A percentile compares a stretch with the other conserved stretches of the same genome.
Conservation (phyloP, 1,140 invertebrate genomes). For the Drosophila eugracilis region DNA sequence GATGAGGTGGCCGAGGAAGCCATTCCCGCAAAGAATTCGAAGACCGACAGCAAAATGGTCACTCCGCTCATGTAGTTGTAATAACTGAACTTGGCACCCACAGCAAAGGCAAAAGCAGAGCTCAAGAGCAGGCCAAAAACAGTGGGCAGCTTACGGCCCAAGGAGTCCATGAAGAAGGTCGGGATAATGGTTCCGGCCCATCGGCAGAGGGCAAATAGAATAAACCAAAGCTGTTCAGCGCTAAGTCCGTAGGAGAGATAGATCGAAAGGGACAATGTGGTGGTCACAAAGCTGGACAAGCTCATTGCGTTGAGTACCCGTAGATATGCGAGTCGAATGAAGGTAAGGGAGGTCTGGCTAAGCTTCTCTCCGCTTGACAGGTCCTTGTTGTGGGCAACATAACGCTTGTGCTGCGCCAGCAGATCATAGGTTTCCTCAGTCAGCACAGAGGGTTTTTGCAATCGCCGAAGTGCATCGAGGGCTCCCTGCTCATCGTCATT, state of each 20-base stretch:
- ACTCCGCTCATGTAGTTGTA: not conserved
- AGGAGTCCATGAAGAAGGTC: slow-evolving; percentile 25
- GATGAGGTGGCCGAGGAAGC: slow-evolving; percentile 45
- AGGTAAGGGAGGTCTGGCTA: slow-evolving; percentile 42
- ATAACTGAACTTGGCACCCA: slow-evolving; percentile 18
- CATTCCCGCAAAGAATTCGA: slow-evolving; percentile 48
- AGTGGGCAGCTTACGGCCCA: slow-evolving; percentile 51
- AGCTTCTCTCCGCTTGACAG: slow-evolving; percentile 27
- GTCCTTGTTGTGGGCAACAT: slow-evolving; percentile 55
- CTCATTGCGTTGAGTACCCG: slow-evolving; percentile 58
- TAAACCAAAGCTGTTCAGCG: slow-evolving; percentile 3
- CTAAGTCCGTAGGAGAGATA: fast-evolving
- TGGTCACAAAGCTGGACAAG: slow-evolving; percentile 18
- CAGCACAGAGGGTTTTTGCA: slow-evolving; percentile 45
- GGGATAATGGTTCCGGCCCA: slow-evolving; percentile 14
- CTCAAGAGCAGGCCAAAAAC: slow-evolving; percentile 42
- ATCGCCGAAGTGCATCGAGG: slow-evolving; percentile 53
- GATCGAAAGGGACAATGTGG: not conserved
- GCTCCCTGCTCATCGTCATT: slow-evolving; percentile 56
- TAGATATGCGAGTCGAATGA: slow-evolving; percentile 31
- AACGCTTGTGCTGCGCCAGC: slow-evolving; percentile 64
- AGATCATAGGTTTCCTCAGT: slow-evolving; percentile 56
- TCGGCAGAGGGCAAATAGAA: slow-evolving; percentile 41
- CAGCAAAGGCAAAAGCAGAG: slow-evolving; percentile 29
- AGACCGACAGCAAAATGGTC: slow-evolving; percentile 13